Percentiles rank a stretch among this genome's conserved stretches.
Conservation (phyloP, 2,797 vertebrate species). For the Lepilemur ruficaudatus region DNA sequence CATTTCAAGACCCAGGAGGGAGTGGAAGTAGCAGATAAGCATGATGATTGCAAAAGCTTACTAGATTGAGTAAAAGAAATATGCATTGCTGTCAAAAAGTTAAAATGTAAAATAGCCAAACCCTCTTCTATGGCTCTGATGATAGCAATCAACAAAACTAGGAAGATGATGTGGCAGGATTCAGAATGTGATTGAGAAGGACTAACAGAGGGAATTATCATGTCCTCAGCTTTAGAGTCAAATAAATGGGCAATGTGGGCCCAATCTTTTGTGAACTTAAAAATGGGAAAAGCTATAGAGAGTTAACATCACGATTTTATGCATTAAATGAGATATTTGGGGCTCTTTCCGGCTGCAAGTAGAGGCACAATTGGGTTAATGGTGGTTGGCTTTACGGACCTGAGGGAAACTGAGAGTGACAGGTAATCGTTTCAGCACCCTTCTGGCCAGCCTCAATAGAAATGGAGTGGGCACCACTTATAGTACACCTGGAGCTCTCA, state of each 20-base stretch:
- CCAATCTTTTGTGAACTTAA: neutral
- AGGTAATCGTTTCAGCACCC: neutral
- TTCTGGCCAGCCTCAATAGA: neutral
- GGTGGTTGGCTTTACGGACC: neutral
- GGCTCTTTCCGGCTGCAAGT: neutral
- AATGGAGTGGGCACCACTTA: neutral
- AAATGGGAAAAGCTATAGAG: neutral
- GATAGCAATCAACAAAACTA: neutral
- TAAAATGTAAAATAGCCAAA: neutral
- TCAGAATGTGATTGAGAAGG: neutral
- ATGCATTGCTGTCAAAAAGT: neutral
- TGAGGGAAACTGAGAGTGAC: neutral
- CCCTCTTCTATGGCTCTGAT: neutral
- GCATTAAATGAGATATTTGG: neutral
- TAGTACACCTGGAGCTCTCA: neutral
- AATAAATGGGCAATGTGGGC: neutral
- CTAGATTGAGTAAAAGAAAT: neutral
- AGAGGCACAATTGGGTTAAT: neutral
- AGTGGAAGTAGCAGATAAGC: conserved; percentile 9
- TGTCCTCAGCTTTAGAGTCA: neutral
- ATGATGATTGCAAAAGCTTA: neutral
- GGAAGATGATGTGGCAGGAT: neutral
- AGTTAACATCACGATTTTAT: neutral
- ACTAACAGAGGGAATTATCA: neutral
- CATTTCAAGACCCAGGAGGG: neutral